Evolutionary conservation across 2,888 invertebrate genomes (phyloP), one percentile per base, ranked within the genome.

Genomic region (Tortrix viridana): DNA sequence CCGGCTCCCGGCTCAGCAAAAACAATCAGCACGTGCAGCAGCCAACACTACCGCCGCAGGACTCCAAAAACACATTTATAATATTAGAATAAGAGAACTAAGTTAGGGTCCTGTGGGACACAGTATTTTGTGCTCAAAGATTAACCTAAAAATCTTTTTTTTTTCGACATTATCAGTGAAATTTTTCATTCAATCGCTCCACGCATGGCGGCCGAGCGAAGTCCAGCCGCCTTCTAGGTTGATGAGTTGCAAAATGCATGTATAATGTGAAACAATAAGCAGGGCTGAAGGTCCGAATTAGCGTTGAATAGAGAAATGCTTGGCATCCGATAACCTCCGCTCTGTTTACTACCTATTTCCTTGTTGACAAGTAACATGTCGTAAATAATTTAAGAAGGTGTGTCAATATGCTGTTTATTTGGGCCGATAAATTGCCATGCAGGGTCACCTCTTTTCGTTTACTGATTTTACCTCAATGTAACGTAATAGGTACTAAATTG

Each of bases 251-350:
- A 77, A 79, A 82, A 82, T 75, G 77, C 77, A 73, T 67, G 60
- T 60, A 81, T 83, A 80, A 71, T 70, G 71, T 76, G 44, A 52
- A 14, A 62, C 56, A 62, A 57, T 62, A 52, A 37, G 19, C 56
- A 19, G 23, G n/a, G 43, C 20, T 23, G 48, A 77, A 32, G 85
- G 82, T 82, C 77, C 70, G 71, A 80, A 87, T 86, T 88, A 80
- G 74, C 85, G 73, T 87, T 79, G 77, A 87, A 86, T 86, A 75
- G 79, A 62, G 73, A 65, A 76, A 77, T 71, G 72, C 65, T 66
- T 67, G 71, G 70, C 73, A 69, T 70, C 66, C 66, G 71, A 71
- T 72, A 70, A 71, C 70, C 72, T 62, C 46, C 62, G 62, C 26
- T 52, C 56, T 6, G 52, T 23, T 56, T 62, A 62, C 38, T 23